A percentile compares a stretch with the other conserved stretches of the same genome.
Conservation (phyloP, 2,888 invertebrate species). For the Galerucella calmariensis region DNA sequence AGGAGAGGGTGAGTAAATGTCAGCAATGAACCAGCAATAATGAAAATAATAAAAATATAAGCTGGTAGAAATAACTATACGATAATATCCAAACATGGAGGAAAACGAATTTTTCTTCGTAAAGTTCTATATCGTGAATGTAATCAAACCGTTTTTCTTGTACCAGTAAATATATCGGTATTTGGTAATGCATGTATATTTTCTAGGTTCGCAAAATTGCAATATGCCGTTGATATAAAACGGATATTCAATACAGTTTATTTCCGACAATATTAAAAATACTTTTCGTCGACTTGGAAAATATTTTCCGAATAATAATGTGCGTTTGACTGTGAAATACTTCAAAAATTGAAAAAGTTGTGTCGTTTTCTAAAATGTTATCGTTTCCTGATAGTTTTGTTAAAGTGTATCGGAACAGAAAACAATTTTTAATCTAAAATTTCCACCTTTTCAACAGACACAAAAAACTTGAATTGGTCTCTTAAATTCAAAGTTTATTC, state of each 20-base stretch:
- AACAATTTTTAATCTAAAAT: not conserved
- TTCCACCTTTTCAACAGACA: not conserved
- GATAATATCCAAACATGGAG: no score
- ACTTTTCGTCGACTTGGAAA: not conserved
- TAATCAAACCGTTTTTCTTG: not conserved
- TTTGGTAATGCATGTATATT: not conserved
- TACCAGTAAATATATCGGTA: not conserved
- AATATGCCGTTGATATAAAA: not conserved
- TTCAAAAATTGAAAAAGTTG: slow-evolving; percentile 11
- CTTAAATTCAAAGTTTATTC: no score
- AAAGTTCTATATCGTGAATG: no score
- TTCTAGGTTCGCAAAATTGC: not conserved
- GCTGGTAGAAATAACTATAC: no score
- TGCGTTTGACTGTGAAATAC: slow-evolving; percentile 13
- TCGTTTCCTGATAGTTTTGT: not conserved
- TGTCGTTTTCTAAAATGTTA: not conserved
- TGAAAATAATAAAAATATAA: no score
- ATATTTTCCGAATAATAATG: slow-evolving; percentile 12
- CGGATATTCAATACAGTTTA: not conserved
- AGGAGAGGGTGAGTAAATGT: no score
- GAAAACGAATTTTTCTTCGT: no score
- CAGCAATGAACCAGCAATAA: no score
- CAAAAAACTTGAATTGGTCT: no score
- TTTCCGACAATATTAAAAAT: slow-evolving; percentile 9
- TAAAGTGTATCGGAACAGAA: not conserved